These are phyloP conservation scores for Forbesichthys papilliferus DNA, from an alignment of 2,113 vertebrate genomes.

Conservation along the genomic window DNA sequence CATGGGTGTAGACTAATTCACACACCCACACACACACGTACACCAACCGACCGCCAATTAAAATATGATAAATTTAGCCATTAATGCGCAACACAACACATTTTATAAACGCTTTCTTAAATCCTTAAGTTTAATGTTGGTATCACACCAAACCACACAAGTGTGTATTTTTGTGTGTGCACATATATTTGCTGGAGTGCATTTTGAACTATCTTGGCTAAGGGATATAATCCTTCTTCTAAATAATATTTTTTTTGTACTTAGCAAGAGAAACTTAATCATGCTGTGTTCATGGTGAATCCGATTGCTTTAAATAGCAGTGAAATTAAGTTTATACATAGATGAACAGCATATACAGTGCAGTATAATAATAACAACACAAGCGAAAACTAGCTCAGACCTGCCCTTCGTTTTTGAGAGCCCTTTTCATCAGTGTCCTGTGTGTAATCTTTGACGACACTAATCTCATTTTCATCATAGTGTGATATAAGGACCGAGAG, in stretches of 20 bases:
- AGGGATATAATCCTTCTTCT: not conserved
- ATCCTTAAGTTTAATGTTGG: not conserved
- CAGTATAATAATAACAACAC: not conserved
- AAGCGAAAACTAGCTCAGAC: not conserved
- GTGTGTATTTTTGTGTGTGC: too few species aligned
- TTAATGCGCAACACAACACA: not conserved
- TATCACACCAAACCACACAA: too few species aligned
- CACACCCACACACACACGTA: not conserved
- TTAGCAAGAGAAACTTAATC: not conserved
- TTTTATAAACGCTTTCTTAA: not conserved
- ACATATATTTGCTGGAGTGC: too few species aligned
- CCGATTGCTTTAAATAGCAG: not conserved
- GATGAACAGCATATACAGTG: not conserved
- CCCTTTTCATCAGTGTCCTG: conserved; percentile 7
- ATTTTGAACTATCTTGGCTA: too few species aligned
- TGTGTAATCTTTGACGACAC: conserved; percentile 13
- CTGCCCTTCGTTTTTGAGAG: conserved; percentile 4
- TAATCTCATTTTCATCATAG: conserved; percentile 23
- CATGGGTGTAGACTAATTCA: not conserved
- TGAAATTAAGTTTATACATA: not conserved
- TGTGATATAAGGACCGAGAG: conserved; percentile 13
- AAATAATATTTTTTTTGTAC: not conserved
- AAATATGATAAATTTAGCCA: too few species aligned
- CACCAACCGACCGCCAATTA: not conserved
- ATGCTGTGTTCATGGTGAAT: not conserved